Percentiles rank a stretch among this genome's conserved stretches.
Evolutionary conservation across 2,888 invertebrate species (phyloP).

Genomic region (Drosophila subquinaria): DNA sequence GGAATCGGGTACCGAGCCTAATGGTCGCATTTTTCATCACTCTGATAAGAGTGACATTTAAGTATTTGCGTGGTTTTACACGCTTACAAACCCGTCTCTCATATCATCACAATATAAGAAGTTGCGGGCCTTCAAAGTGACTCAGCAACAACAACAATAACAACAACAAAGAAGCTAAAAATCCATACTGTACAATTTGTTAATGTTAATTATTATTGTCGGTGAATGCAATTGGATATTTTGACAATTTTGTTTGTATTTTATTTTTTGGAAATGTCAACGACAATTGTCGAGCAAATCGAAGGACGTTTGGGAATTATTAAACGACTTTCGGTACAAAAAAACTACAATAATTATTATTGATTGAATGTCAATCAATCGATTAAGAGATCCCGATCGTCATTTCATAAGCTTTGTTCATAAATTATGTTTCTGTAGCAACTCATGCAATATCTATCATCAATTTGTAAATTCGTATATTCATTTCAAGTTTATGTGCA

Average conservation of each 20-base stretch:
- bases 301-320: constrained; percentile 52
- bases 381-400: background rate
- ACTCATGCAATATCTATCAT: background rate
- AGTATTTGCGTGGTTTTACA: constrained; percentile 60
- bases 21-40: constrained; percentile 60
- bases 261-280: constrained; percentile 1
- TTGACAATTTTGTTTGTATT: constrained; percentile 17
- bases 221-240: constrained; percentile 42
- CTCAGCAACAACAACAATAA: constrained; percentile 11
- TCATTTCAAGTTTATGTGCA: background rate
- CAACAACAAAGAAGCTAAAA: constrained; percentile 22
- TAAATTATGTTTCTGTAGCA: background rate
- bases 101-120: constrained; percentile 15
- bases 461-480: background rate
- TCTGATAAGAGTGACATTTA: constrained; percentile 60
- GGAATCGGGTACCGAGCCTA: constrained; percentile 32
- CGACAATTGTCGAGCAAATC: constrained; percentile 36
- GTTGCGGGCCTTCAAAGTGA: constrained; percentile 40
- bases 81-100: constrained; percentile 25
- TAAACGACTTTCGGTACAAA: background rate
- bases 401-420: background rate
- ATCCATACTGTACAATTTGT: constrained; percentile 33
- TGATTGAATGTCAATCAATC: constrained; percentile 10
- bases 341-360: background rate
- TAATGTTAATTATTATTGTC: constrained; percentile 41